These are phyloP conservation scores for Laothoe populi DNA, from an alignment of 2,888 invertebrate species.

Conservation along the genomic window DNA sequence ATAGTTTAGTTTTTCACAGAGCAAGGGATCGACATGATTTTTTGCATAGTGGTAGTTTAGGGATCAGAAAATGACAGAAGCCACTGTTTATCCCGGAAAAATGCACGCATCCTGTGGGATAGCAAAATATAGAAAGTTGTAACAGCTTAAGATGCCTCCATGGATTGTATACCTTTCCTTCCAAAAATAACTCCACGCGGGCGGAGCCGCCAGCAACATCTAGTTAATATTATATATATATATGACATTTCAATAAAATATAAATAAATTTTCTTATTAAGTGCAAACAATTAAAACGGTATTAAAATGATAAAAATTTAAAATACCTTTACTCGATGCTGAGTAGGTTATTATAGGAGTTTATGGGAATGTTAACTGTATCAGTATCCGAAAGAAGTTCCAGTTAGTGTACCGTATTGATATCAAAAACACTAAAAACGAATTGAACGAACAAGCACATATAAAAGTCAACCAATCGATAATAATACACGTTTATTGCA, in stretches of 20 bases:
- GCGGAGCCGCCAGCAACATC: no score
- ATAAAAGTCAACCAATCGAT: conserved; percentile 31
- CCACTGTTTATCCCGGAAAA: no score
- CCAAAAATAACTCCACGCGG: no score
- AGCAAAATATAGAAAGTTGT: no score
- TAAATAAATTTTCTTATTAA: not conserved
- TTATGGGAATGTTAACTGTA: not conserved
- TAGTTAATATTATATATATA: no score
- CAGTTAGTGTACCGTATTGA: not conserved
- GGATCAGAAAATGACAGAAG: no score
- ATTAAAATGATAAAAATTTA: not conserved
- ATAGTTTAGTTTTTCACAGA: no score
- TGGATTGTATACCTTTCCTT: no score
- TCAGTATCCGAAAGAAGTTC: not conserved
- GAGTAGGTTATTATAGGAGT: conserved; percentile 4
- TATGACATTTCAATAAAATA: not conserved
- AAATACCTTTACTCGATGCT: not conserved
- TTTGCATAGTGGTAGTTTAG: no score
- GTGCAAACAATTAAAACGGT: not conserved
- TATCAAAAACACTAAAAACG: conserved; percentile 3
- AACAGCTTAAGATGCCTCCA: no score
- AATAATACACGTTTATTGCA: conserved; percentile 31
- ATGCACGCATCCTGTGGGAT: no score
- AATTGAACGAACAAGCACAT: not conserved
- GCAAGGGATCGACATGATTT: no score